These are phyloP conservation scores for Anabacerthia variegaticeps DNA, from an alignment of 2,797 vertebrate species.

Conservation along the genomic window DNA sequence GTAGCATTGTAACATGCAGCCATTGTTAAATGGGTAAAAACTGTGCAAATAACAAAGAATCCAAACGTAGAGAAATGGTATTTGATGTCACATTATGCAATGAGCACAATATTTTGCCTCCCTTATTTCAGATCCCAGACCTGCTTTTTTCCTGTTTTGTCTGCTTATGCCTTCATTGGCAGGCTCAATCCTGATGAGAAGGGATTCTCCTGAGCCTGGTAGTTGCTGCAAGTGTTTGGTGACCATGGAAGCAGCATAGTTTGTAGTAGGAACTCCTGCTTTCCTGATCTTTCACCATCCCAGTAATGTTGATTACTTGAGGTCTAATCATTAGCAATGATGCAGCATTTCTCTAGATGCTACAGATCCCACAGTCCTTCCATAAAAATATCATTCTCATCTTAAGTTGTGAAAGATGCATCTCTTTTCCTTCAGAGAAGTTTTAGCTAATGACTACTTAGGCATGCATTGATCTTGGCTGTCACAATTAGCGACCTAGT, in stretches of 20 bases:
- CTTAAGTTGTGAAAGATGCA: background rate
- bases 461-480: background rate
- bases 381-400: accelerated
- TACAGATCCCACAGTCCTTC: background rate
- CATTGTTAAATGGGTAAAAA: slow-evolving; percentile 27
- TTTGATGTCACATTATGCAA: background rate
- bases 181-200: background rate
- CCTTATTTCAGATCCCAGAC: background rate
- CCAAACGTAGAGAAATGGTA: background rate
- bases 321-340: background rate
- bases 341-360: background rate
- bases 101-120: background rate
- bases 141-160: background rate
- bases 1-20: background rate
- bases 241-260: background rate
- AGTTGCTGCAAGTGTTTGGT: background rate
- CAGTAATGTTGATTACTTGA: background rate
- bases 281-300: background rate
- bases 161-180: background rate
- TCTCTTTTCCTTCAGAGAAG: background rate
- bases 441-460: background rate
- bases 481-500: background rate
- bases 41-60: background rate
- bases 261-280: background rate
- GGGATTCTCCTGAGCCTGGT: background rate